Percentiles rank a stretch among this genome's conserved stretches.
These are phyloP conservation scores for Strigamia maritima DNA, from an alignment of 2,888 invertebrate genomes.

Conservation along the genomic window DNA sequence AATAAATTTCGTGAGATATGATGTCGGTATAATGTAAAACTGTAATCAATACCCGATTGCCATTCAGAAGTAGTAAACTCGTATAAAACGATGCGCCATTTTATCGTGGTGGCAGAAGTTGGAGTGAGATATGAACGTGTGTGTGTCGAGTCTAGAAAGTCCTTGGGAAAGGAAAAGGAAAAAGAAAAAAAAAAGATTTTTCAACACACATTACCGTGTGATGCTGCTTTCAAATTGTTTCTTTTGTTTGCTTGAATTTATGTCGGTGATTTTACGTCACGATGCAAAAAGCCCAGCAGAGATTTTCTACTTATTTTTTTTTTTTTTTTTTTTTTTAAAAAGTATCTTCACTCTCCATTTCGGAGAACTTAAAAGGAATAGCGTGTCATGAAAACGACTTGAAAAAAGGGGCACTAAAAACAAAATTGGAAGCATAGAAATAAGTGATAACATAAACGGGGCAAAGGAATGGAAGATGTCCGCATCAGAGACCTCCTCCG, in stretches of 20 bases:
- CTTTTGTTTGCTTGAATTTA: not conserved
- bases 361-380: not conserved
- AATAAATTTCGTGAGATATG: not conserved
- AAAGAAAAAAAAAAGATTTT: too few species aligned
- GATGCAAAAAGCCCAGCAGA: not conserved
- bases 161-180: too few species aligned
- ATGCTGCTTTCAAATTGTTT: not conserved
- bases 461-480: not conserved
- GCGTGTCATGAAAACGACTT: not conserved
- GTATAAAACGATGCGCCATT: not conserved
- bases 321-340: not conserved
- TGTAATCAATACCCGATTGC: not conserved
- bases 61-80: not conserved
- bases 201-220: not conserved
- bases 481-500: not conserved
- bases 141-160: not conserved
- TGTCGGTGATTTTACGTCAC: not conserved
- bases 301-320: not conserved
- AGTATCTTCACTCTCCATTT: not conserved
- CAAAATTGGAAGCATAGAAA: constrained; percentile 10
- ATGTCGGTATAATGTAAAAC: not conserved
- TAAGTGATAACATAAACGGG: not conserved
- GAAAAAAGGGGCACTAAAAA: not conserved
- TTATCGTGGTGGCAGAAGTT: not conserved
- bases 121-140: not conserved